Base-by-base conservation (phyloP, 2,797 vertebrate genomes). In the Scomberomorus guttatus region DNA sequence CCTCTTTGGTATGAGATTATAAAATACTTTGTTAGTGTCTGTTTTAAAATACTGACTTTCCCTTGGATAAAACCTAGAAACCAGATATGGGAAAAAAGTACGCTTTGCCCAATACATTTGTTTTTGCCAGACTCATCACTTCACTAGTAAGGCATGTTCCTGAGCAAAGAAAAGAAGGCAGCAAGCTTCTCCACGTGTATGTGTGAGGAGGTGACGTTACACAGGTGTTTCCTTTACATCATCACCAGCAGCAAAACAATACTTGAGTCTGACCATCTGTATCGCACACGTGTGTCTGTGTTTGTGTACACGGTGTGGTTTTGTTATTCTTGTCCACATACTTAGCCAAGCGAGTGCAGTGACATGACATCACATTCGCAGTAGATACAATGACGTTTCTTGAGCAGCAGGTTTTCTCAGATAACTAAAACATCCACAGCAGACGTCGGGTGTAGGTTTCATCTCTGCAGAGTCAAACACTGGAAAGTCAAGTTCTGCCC, bases 171-270 rank as follows among this genome's bases (percentile, higher is more conserved):
- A 42, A 34, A 22, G 2, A 50, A 39, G 20, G 1, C 51, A 22
- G 18, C 6, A 34, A 68, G 52, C 42, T 65, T 64, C 59, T 65
- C 59, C 32, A 44, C 25, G 8, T 51, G 37, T 57, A 52, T 46
- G 46, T 65, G 58, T 74, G 75, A 75, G 68, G 76, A 85, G 20
- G 18, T 86, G 86, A 87, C 65, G 52, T 84, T 79, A 37, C 81
- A 82, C 94, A 93, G 92, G 92, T 94, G 92, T 88, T 95, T 95
- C 94, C 90, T 94, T 86, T 80, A 87, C 77, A 72, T 86, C 87
- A 83, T 64, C 83, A 80, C 67, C 77, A 63, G 24, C 75, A 85
- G 72, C 75, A 86, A 89, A 93, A 93, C 90, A 93, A 83, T 78
- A 81, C 83, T 86, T 83, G 84, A 90, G 74, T 42, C 71, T 74